Base-by-base conservation (phyloP, 2,888 invertebrate species). In the Galerucella pusilla region DNA sequence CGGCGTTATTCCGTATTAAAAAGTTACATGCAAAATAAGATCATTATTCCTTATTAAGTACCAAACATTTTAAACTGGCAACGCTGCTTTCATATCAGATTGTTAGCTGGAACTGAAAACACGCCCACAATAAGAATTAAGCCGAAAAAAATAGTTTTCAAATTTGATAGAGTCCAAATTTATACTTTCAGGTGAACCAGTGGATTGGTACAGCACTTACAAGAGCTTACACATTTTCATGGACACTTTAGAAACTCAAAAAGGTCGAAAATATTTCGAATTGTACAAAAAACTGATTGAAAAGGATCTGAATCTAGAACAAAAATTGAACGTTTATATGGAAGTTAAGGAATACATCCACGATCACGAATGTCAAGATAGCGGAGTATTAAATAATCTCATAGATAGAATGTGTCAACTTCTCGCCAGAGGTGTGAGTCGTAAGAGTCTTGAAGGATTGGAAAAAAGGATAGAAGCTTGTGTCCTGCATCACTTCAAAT, bases 171-270 rank as follows among this genome's bases (percentile, higher is more conserved):
- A 1, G 6, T 42, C 7, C 7, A 42, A 42, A 9, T 16, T 59
- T 59, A 20, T 52, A 14, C 54, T 64, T 72, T 46, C 52, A 72
- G 72, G 66, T 1, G 66, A 70, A 20, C 94, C 97, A 0, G 90
- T 94, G 60, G 91, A 91, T 73, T 86, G 85, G 84, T 81, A 81
- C 72, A 82, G 83, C 69, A 79, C 80, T 49, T 92, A 92, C 81
- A 93, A 94, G 83, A 87, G 89, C 81, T 80, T 88, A 75, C 85
- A 91, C 52, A 91, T 96, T 20, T 91, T 93, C 79, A 93, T 97
- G 93, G 94, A 96, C 80, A 94, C 96, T 0, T 85, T 94, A 68
- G 94, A 93, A 85, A 94, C 93, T 25, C 94, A 96, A 83, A 91
- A 93, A 81, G 96, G 95, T 16, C 91, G 92, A 68, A 93, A 94